Evolutionary conservation across 2,113 vertebrate genomes (phyloP), one percentile per base, ranked within the genome.

Genomic region (Thalassarche chlororhynchos): DNA sequence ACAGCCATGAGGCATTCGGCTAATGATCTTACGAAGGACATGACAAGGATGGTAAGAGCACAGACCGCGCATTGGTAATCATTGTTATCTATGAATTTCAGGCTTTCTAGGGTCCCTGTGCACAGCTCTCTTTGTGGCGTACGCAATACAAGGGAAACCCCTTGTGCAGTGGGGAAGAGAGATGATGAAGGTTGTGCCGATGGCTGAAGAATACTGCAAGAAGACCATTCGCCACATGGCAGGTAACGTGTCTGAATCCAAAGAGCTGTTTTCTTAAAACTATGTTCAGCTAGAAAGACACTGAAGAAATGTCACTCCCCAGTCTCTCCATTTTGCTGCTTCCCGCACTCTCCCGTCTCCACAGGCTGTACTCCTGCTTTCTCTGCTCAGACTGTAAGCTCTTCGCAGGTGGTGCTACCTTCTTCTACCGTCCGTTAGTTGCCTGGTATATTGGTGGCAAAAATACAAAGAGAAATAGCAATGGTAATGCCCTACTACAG

Each of bases 161-260:
- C 90, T 99, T 17, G 99, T 88, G 14, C 98, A 97, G 78, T 99
- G 99, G 99, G 99, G 99, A 54, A 98, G 99, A 31, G 99, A 99
- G 23, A 99, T 99, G 98, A 98, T 99, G 98, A 98, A 98, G 90
- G 98, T 98, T 12, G 96, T 99, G 17, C 99, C 99, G 0, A 98
- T 98, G 95, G 99, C 99, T 3, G 99, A 99, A 93, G 99, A 99
- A 47, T 99, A 99, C 96, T 99, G 99, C 95, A 99, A 96, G 97
- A 99, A 99, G 94, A 99, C 99, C n/a, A 99, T 99, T 94, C 98
- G 99, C 25, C 99, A 99, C 97, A 99, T 99, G 98, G 98, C 99
- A 98, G 99, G 99, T 99, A 96, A 96, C 32, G 8, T 25, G 8
- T 42, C 36, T 40, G 32, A 51, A 87, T 32, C 70, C 54, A 46